These are phyloP conservation scores for Eubasilissa splendida DNA, from an alignment of 2,888 invertebrate species.

Conservation along the genomic window DNA sequence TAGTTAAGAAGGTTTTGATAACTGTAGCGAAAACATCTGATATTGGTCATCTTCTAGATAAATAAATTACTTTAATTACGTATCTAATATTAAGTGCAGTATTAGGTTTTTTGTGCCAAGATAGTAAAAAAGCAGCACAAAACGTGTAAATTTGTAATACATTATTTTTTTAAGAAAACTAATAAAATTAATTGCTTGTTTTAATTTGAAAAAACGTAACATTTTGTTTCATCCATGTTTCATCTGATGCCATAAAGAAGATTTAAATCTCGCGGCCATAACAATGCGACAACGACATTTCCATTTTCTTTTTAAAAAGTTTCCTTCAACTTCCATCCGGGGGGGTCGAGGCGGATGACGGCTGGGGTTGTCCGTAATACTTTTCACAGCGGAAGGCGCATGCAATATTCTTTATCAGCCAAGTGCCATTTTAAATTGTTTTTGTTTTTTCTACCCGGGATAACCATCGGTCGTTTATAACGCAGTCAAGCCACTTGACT, in stretches of 20 bases:
- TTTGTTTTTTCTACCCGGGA: conserved; percentile 47
- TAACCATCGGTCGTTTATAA: conserved; percentile 56
- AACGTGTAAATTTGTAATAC: no score
- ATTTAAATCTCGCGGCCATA: conserved; percentile 41
- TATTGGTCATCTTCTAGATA: no score
- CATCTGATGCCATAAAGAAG: conserved; percentile 29
- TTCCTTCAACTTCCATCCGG: conserved; percentile 36
- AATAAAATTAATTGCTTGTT: conserved; percentile 7
- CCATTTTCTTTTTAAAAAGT: conserved; percentile 45
- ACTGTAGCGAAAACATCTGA: no score
- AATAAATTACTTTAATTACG: no score
- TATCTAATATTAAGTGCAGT: no score
- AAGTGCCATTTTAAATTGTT: conserved; percentile 54
- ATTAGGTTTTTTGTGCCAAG: no score
- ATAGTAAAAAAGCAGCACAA: no score
- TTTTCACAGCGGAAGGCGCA: conserved; percentile 37
- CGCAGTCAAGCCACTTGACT: conserved; percentile 34
- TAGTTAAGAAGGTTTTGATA: no score
- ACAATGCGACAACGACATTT: conserved; percentile 45
- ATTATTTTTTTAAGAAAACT: neutral
- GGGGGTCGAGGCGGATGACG: conserved; percentile 8
- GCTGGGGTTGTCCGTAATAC: conserved; percentile 26
- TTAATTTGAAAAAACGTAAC: conserved; percentile 39
- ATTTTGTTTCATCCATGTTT: conserved; percentile 31
- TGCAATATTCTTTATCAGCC: conserved; percentile 45